Base-by-base conservation (phyloP, 2,888 invertebrate genomes). In the Acleris sparsana region DNA sequence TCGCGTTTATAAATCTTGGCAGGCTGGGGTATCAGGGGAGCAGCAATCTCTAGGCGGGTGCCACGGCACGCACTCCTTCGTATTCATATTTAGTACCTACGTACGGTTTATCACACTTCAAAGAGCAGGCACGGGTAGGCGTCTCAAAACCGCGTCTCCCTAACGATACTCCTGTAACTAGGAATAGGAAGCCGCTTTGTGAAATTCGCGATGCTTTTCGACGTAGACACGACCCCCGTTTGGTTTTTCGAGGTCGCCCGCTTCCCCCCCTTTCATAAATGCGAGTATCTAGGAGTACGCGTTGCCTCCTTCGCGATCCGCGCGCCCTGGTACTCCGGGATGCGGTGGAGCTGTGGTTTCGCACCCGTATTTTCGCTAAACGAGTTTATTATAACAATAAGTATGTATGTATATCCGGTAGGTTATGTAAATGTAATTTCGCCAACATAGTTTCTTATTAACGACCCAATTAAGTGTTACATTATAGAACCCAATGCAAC, bases 91-190 rank as follows among this genome's bases (percentile, higher is more conserved):
- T 86, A 73, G 76, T 75, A 75, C 74, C 76, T 76, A 80, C 80
- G 80, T 81, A 82, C 83, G 85, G 88, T 89, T 87, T 88, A 89
- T 89, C 89, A 87, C 89, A 86, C 88, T 89, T 89, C 88, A 89
- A 88, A 90, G 89, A 86, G 84, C 86, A 72, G 72, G 70, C 71
- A 80, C 82, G 80, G 80, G 84, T 80, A 85, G 84, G 83, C 85
- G 82, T 80, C 79, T 81, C 80, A 83, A 80, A 86, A 87, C 88
- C 86, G 80, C 87, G 80, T 81, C 85, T 84, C 86, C 87, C 86
- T 73, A 78, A 71, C 76, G 80, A 79, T 79, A 74, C 78, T 76
- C 77, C 81, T 76, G 85, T 86, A 87, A 86, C 88, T 85, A 85
- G 86, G 88, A 89, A 87, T 66, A 66, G 71, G 87, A 89, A 86